A percentile compares a stretch with the other conserved stretches of the same genome.
Conservation (phyloP, 2,113 vertebrate genomes). For the Triplophysa siluroides region DNA sequence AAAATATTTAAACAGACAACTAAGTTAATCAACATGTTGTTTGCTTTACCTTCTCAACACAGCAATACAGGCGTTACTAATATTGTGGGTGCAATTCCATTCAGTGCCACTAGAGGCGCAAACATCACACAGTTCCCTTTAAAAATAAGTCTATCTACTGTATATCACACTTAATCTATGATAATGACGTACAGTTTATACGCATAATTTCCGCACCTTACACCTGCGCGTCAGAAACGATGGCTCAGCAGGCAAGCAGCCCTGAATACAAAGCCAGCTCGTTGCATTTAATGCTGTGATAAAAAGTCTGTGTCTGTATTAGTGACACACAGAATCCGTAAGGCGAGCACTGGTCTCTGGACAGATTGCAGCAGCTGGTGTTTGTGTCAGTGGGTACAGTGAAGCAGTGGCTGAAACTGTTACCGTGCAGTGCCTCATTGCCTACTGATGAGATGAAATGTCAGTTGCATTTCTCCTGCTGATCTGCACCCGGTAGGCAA, state of each 20-base stretch:
- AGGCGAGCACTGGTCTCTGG: conserved; percentile 20
- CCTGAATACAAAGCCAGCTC: conserved; percentile 4
- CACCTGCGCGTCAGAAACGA: conserved; percentile 11
- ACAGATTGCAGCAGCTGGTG: conserved; percentile 45
- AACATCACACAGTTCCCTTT: background rate
- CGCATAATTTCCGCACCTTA: background rate
- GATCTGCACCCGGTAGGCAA: conserved; percentile 39
- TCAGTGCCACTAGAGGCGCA: too few species aligned
- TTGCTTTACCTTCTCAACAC: too few species aligned
- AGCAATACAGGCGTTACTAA: too few species aligned
- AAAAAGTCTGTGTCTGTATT: conserved; percentile 24
- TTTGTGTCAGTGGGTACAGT: conserved; percentile 41
- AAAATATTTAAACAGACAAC: too few species aligned
- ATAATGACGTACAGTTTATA: background rate
- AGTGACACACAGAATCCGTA: conserved; percentile 11
- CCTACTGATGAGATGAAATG: conserved; percentile 44
- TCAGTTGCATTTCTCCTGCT: conserved; percentile 42
- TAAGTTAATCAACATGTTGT: too few species aligned
- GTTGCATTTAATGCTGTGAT: conserved; percentile 30
- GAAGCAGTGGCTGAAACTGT: conserved; percentile 37
- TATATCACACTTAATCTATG: background rate
- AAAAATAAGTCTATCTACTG: background rate
- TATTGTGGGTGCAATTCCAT: background rate
- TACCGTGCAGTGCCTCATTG: conserved; percentile 35
- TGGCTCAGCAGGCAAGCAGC: conserved; percentile 3